phyloP scores from a whole-genome alignment of 2,888 invertebrate genomes.

The Noctua comes region DNA sequence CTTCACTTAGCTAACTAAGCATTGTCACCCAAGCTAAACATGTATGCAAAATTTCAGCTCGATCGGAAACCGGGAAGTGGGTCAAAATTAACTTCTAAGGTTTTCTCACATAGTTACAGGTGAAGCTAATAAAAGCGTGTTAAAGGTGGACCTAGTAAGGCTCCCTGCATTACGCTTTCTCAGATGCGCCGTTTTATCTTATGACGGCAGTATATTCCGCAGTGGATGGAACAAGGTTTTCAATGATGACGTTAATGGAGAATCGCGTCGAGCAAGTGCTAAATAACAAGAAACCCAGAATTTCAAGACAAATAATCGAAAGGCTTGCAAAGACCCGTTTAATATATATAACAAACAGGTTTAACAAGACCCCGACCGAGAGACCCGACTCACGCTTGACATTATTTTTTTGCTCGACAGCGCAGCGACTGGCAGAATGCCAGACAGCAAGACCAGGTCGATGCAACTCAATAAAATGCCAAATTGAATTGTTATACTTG shows the following conservation, averaged over 20 bases:
- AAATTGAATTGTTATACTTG: constrained; percentile 40
- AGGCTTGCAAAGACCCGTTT: neutral
- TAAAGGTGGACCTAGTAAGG: no score
- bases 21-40: no score
- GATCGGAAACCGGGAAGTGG: no score
- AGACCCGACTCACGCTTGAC: constrained; percentile 35
- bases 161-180: no score
- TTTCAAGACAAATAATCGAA: neutral
- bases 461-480: constrained; percentile 57
- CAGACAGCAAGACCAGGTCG: constrained; percentile 34
- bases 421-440: constrained; percentile 39
- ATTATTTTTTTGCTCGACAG: constrained; percentile 35
- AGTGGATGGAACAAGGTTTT: neutral
- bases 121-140: neutral
- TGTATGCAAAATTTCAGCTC: no score
- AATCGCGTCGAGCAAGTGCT: neutral
- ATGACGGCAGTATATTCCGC: neutral
- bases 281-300: neutral
- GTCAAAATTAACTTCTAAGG: no score
- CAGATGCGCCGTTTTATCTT: neutral
- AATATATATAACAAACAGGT: constrained; percentile 29
- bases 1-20: no score
- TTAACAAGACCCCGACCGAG: constrained; percentile 3
- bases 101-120: neutral
- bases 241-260: neutral